These are phyloP conservation scores for Drosophila tani DNA, from an alignment of 1,140 invertebrate genomes.

Conservation along the genomic window DNA sequence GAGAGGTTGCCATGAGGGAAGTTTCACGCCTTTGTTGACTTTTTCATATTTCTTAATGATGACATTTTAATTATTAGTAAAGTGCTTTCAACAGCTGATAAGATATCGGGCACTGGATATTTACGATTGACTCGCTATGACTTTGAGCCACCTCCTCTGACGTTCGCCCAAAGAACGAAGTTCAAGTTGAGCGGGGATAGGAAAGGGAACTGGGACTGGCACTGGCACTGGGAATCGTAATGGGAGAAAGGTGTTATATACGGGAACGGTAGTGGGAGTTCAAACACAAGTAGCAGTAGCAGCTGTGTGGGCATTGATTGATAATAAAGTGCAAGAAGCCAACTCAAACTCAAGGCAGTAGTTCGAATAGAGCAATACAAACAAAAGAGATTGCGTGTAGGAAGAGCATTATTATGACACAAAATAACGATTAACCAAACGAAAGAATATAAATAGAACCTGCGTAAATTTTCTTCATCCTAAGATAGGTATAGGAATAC, in stretches of 20 bases:
- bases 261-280: not conserved
- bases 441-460: not conserved
- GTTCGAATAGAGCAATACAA: slow-evolving; percentile 8
- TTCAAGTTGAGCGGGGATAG: slow-evolving; percentile 41
- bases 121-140: slow-evolving; percentile 54
- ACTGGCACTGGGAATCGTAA: not conserved
- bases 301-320: slow-evolving; percentile 38
- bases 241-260: slow-evolving; percentile 15
- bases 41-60: slow-evolving; percentile 84
- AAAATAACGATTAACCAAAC: not conserved
- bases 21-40: slow-evolving; percentile 67
- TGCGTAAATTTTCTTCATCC: not conserved
- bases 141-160: slow-evolving; percentile 37
- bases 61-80: slow-evolving; percentile 84
- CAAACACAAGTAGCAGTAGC: slow-evolving; percentile 35
- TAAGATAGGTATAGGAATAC: no score
- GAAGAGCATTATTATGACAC: not conserved
- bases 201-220: not conserved
- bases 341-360: slow-evolving; percentile 12
- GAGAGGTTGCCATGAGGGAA: slow-evolving; percentile 15
- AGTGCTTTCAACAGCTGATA: slow-evolving; percentile 79
- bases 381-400: slow-evolving; percentile 3
- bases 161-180: slow-evolving; percentile 38
- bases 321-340: slow-evolving; percentile 25
- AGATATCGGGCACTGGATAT: slow-evolving; percentile 78